Base-by-base conservation (phyloP, 2,113 vertebrate genomes). In the Neodon shergylaensis region DNA sequence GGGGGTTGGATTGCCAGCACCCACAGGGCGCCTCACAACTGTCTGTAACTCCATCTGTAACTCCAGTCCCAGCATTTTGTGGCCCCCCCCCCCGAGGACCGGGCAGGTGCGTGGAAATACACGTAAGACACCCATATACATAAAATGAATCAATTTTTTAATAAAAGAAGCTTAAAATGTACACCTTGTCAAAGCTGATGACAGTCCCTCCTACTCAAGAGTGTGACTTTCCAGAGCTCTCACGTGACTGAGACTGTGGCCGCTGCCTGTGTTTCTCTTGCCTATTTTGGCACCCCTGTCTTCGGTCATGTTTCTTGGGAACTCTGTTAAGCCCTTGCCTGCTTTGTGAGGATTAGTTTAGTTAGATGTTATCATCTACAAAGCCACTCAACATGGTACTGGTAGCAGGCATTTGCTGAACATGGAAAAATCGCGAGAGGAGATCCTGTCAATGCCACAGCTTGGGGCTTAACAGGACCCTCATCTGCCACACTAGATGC, bases 261-360 rank as follows among this genome's bases (percentile, higher is more conserved):
- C 7, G 19, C 31, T 39, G 33, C 39, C 77, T 54, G 19, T 65
- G 74, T 61, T 88, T 81, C 79, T 63, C 52, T 47, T 44, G 66
- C 61, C 52, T 66, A 8, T 66, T 10, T 33, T 77, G 31, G 28
- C 28, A n/a, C 76, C 65, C 63, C 44, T 77, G 47, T 24, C 9
- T 28, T 66, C 31, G 72, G 73, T 44, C 66, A 31, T 0, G 2
- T 82, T 93, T 92, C 52, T 13, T 86, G 54, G 66, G 39, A 92
- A 33, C 65, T 66, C 36, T 42, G 36, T 24, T 81, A 72, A 33
- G 17, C 6, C n/a, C 33, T 65, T 85, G 84, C 47, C 68, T n/a
- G 88, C 82, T 93, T 91, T 49, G n/a, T 90, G 88, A 87, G 92
- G 91, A 73, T 92, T 72, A 87, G 44, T 82, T 74, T 63, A 87